Conservation (phyloP, 2,888 invertebrate genomes). For the Eugnorisma glareosa region DNA sequence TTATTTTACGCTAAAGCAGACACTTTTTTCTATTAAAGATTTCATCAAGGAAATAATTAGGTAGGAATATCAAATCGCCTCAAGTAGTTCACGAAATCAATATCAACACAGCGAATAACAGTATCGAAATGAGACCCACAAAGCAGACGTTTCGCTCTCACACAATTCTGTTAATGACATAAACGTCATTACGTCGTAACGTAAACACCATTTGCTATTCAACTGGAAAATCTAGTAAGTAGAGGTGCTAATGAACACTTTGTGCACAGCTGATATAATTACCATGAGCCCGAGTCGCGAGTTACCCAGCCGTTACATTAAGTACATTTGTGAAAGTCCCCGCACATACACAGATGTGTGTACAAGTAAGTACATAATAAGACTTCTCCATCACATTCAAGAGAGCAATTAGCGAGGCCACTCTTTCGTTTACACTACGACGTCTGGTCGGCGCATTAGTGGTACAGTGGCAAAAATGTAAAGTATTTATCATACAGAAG, state of each 20-base stretch:
- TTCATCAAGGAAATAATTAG: not conserved
- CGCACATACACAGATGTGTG: constrained; percentile 44
- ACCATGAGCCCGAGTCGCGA: constrained; percentile 53
- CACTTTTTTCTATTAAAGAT: not conserved
- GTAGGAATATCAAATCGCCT: not conserved
- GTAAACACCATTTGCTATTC: constrained; percentile 62
- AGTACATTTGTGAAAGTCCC: constrained; percentile 59
- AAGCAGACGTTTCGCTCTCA: constrained; percentile 8
- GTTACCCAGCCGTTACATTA: constrained; percentile 57
- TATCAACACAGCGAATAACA: not conserved
- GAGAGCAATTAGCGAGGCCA: constrained; percentile 59
- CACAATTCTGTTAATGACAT: constrained; percentile 36
- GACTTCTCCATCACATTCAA: constrained; percentile 60
- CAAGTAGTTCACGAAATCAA: not conserved
- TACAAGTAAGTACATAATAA: constrained; percentile 51
- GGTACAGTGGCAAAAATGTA: constrained; percentile 32
- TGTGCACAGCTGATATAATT: constrained; percentile 65
- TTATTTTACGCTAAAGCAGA: not conserved
- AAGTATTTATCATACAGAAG: not conserved
- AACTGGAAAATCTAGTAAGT: constrained; percentile 63
- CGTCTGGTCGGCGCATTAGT: constrained; percentile 41
- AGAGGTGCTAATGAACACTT: constrained; percentile 64
- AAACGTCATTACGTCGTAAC: constrained; percentile 44
- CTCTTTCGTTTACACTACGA: constrained; percentile 41
- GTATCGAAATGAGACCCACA: not conserved